Evolutionary conservation across 1,140 invertebrate species (phyloP).

Genomic region (Probaryconus sp.): DNA sequence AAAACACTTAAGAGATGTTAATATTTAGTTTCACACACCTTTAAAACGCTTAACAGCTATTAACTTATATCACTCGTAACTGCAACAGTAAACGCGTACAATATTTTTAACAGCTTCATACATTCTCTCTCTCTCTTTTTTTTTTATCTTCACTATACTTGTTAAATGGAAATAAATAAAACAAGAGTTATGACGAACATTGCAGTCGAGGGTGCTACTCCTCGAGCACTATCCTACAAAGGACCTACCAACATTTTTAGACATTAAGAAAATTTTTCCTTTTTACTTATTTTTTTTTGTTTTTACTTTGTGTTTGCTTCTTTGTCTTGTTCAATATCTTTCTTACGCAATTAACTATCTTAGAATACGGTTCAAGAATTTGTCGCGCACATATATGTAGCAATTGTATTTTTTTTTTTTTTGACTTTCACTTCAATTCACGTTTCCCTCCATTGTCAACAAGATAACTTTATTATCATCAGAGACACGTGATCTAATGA

Average conservation of each 20-base stretch:
- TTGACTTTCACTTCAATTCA: constrained; percentile 58
- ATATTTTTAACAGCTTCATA: constrained; percentile 53
- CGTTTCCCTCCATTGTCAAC: constrained; percentile 37
- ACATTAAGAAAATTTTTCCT: constrained; percentile 53
- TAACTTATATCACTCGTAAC: constrained; percentile 44
- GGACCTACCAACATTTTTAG: constrained; percentile 54
- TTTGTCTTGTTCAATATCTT: constrained; percentile 29
- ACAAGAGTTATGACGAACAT: constrained; percentile 33
- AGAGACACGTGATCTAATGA: constrained; percentile 47
- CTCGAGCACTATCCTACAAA: constrained; percentile 42
- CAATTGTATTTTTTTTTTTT: too few relatives aligned
- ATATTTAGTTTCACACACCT: constrained; percentile 31
- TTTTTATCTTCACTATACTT: constrained; percentile 42
- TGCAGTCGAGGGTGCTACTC: constrained; percentile 34
- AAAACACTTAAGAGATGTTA: constrained; percentile 47
- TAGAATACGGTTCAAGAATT: constrained; percentile 46
- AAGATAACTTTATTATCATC: constrained; percentile 25
- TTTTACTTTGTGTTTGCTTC: constrained; percentile 3
- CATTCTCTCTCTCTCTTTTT: constrained; percentile 26
- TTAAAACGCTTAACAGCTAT: constrained; percentile 50
- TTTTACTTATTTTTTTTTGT: constrained; percentile 27
- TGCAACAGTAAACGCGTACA: constrained; percentile 46
- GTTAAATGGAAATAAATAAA: constrained; percentile 38
- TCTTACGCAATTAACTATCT: constrained; percentile 41
- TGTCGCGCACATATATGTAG: constrained; percentile 42